A percentile compares a stretch with the other conserved stretches of the same genome.
Conservation (phyloP, 2,888 invertebrate species). For the Nezara viridula region DNA sequence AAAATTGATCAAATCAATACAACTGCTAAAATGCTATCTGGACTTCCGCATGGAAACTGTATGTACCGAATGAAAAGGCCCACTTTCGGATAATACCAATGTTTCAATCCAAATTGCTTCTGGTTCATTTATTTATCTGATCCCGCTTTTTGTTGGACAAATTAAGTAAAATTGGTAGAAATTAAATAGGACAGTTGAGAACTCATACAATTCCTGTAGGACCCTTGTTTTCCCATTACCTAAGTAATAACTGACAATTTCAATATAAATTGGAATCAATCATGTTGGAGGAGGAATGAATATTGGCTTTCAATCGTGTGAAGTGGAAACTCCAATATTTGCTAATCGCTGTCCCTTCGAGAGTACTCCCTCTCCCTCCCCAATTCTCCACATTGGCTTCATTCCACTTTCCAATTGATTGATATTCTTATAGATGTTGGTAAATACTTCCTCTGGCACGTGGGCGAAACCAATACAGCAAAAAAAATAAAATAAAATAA, state of each 20-base stretch:
- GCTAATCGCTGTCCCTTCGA: constrained; percentile 22
- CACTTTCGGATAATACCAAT: too few relatives aligned
- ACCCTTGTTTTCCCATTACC: not conserved
- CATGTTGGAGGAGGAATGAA: not conserved
- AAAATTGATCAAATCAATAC: too few relatives aligned
- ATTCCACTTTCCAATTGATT: not conserved
- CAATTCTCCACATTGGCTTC: too few relatives aligned
- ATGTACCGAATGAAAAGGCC: too few relatives aligned
- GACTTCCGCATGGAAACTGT: too few relatives aligned
- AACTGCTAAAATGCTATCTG: too few relatives aligned
- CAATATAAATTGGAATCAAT: constrained; percentile 26
- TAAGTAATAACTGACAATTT: constrained; percentile 23
- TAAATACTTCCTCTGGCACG: not conserved
- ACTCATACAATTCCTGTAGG: not conserved
- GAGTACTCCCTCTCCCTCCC: not conserved
- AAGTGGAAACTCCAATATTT: constrained; percentile 34
- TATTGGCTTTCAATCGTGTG: constrained; percentile 19
- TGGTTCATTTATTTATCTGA: too few relatives aligned
- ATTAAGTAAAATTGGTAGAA: not conserved
- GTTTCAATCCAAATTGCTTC: too few relatives aligned
- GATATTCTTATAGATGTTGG: not conserved
- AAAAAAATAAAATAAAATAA: not conserved
- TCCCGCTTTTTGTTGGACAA: not conserved
- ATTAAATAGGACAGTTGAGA: not conserved
- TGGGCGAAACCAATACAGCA: not conserved